Conservation (phyloP, 2,797 vertebrate species). For the Vultur gryphus region DNA sequence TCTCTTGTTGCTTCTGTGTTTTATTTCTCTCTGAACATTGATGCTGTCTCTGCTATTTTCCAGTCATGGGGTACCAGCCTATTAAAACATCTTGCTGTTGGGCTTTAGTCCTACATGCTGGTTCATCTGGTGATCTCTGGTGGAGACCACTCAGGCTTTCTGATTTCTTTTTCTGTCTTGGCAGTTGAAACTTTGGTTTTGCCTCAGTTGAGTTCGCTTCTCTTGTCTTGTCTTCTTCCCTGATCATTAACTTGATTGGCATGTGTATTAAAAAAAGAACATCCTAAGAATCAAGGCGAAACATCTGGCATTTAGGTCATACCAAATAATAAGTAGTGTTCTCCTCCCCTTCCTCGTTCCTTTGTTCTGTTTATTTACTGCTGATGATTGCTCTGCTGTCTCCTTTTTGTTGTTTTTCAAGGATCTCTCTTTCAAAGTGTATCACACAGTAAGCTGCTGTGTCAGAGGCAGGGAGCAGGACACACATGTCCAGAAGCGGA, state of each 20-base stretch:
- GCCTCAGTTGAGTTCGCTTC: not conserved
- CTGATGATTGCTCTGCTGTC: not conserved
- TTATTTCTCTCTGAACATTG: not conserved
- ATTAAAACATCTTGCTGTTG: not conserved
- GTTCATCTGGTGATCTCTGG: not conserved
- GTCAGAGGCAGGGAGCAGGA: not conserved
- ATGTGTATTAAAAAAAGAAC: not conserved
- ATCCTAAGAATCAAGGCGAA: not conserved
- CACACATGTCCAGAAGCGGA: not conserved
- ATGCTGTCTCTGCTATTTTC: not conserved
- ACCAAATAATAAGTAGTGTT: not conserved
- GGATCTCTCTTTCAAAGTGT: not conserved
- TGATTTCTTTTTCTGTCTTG: not conserved
- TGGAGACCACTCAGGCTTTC: not conserved
- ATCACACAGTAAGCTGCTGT: not conserved
- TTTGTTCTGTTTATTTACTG: not conserved
- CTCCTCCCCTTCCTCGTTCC: not conserved
- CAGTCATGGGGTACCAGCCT: fast-evolving
- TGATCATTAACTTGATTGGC: not conserved
- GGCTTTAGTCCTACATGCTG: not conserved
- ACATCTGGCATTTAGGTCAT: not conserved
- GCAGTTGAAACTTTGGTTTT: not conserved
- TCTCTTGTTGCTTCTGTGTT: not conserved
- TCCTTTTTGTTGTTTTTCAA: not conserved
- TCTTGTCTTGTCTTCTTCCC: not conserved